A percentile compares a stretch with the other conserved stretches of the same genome.
These are phyloP conservation scores for Poecilia latipinna DNA, from an alignment of 2,113 vertebrate genomes.

Conservation along the genomic window DNA sequence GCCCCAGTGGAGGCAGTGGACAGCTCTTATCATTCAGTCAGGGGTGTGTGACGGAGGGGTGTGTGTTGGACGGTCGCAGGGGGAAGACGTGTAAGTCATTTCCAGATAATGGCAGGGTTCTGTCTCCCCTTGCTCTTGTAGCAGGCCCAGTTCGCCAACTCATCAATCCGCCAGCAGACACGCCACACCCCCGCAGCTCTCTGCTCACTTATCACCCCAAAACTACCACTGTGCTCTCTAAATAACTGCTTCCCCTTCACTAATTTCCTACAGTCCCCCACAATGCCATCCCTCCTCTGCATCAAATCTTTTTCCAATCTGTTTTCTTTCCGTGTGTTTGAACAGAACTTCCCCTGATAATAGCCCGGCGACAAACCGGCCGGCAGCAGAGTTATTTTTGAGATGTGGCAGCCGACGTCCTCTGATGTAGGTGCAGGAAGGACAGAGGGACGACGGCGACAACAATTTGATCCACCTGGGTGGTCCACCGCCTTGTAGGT, in stretches of 20 bases:
- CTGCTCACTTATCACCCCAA: conserved; percentile 64
- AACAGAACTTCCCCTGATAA: conserved; percentile 46
- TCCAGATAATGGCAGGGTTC: conserved; percentile 71
- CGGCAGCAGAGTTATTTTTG: conserved; percentile 14
- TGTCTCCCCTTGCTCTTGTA: conserved; percentile 43
- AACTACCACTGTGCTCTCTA: conserved; percentile 52
- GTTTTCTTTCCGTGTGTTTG: conserved; percentile 15
- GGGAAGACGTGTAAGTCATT: conserved; percentile 65
- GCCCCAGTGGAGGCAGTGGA: conserved; percentile 5
- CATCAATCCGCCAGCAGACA: conserved; percentile 64
- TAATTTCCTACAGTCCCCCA: conserved; percentile 65
- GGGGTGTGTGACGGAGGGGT: conserved; percentile 20
- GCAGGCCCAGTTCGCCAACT: conserved; percentile 45
- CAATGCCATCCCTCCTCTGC: conserved; percentile 49
- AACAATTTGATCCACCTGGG: conserved; percentile 59
- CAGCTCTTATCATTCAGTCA: conserved; percentile 49
- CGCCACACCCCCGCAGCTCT: conserved; percentile 54
- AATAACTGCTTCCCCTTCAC: conserved; percentile 59
- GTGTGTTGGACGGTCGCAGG: conserved; percentile 1
- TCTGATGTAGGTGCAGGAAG: conserved; percentile 27
- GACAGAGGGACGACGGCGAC: conserved; percentile 15
- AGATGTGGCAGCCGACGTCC: conserved; percentile 22
- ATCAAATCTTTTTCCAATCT: conserved; percentile 17
- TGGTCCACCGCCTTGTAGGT: conserved; percentile 60
- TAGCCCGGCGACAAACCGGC: conserved; percentile 17